These are phyloP conservation scores for Meriones unguiculatus DNA, from an alignment of 2,113 vertebrate genomes.

Conservation along the genomic window DNA sequence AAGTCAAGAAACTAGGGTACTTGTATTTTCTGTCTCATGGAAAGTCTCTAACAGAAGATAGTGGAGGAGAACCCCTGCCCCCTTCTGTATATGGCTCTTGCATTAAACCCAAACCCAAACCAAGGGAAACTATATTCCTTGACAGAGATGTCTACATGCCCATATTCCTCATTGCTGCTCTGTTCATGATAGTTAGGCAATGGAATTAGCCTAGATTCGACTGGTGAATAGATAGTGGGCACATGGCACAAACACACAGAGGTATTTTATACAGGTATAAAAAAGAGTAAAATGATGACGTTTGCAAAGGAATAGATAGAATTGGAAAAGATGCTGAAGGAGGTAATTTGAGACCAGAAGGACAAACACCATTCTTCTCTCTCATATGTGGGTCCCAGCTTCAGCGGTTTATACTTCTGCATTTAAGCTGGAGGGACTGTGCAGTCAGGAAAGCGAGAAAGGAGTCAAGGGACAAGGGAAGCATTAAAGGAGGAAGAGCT, in stretches of 20 bases:
- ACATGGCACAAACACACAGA: not conserved
- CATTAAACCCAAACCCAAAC: not conserved
- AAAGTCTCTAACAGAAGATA: not conserved
- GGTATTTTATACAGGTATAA: no score
- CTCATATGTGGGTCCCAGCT: not conserved
- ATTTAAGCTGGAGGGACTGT: not conserved
- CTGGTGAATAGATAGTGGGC: not conserved
- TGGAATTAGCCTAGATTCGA: no score
- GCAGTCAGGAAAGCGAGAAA: not conserved
- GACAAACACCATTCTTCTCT: not conserved
- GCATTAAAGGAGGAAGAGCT: not conserved
- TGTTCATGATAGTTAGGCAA: not conserved
- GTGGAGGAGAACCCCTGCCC: not conserved
- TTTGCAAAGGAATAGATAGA: not conserved
- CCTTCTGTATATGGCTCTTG: not conserved
- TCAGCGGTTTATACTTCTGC: not conserved
- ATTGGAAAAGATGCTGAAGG: not conserved
- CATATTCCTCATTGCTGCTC: not conserved
- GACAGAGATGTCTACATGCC: not conserved
- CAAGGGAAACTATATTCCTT: not conserved
- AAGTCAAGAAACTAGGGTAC: conserved; percentile 1
- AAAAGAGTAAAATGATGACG: not conserved
- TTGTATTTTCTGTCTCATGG: not conserved
- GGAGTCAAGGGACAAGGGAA: not conserved
- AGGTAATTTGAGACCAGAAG: not conserved